phyloP scores from a whole-genome alignment of 1,140 invertebrate species.

The Hesperophylax magnus region DNA sequence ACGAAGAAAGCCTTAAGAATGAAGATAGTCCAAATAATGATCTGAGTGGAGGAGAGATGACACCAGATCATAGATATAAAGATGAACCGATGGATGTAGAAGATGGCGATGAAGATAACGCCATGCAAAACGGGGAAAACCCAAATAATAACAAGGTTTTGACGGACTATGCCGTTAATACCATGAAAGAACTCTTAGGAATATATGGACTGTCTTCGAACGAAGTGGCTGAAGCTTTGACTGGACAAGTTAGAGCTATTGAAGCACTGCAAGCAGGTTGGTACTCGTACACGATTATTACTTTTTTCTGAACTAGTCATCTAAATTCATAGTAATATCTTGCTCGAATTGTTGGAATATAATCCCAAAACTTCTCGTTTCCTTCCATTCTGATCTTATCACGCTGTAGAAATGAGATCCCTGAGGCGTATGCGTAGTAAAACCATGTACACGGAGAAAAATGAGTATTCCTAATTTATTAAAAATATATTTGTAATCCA shows the following conservation, averaged over 20 bases:
- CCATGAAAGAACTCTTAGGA: constrained; percentile 81
- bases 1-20: constrained; percentile 48
- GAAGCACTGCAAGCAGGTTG: constrained; percentile 68
- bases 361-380: no score
- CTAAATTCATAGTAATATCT: background rate
- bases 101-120: constrained; percentile 49
- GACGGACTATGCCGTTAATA: constrained; percentile 81
- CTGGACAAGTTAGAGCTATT: constrained; percentile 70
- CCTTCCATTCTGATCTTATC: no score
- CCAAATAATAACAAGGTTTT: constrained; percentile 69
- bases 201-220: constrained; percentile 78
- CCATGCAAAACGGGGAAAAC: constrained; percentile 65
- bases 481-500: no score
- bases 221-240: constrained; percentile 74
- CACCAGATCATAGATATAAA: constrained; percentile 37
- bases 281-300: background rate
- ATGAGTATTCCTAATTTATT: no score
- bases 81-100: constrained; percentile 56
- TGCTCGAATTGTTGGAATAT: no score
- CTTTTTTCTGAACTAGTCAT: background rate
- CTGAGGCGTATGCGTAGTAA: no score
- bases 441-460: no score
- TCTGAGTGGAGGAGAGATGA: constrained; percentile 17
- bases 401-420: no score
- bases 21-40: constrained; percentile 45